Percentiles rank a stretch among this genome's conserved stretches.
These are phyloP conservation scores for Hiodon tergisus DNA, from an alignment of 2,113 vertebrate genomes.

Conservation along the genomic window DNA sequence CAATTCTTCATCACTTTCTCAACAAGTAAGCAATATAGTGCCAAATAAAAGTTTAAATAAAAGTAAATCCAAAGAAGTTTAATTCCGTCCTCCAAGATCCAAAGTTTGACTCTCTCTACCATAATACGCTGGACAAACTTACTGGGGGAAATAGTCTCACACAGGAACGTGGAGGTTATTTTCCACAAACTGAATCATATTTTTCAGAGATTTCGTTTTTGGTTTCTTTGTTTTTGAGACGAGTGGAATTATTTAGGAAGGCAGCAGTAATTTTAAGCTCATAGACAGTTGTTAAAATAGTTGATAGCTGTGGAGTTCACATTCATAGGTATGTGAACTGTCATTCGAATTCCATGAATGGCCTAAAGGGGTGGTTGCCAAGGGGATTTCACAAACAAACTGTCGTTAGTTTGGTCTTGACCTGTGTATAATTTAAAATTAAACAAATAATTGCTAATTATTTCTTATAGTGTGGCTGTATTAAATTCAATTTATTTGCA, in stretches of 20 bases:
- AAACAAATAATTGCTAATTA: conserved; percentile 45
- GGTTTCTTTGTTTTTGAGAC: too few species aligned
- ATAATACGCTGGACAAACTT: conserved; percentile 28
- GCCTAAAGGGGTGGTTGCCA: conserved; percentile 72
- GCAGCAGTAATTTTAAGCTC: conserved; percentile 24
- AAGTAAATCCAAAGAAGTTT: conserved; percentile 59
- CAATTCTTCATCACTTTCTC: conserved; percentile 38
- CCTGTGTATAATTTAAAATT: conserved; percentile 56
- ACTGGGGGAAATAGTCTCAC: conserved; percentile 19
- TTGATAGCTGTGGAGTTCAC: conserved; percentile 42
- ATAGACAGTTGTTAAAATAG: conserved; percentile 2
- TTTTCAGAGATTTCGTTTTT: too few species aligned
- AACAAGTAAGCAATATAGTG: conserved; percentile 30
- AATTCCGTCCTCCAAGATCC: conserved; percentile 56
- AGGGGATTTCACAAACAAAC: conserved; percentile 74
- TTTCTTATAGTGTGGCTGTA: conserved; percentile 12
- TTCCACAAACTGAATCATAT: too few species aligned
- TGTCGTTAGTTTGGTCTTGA: conserved; percentile 61
- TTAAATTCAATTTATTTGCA: conserved; percentile 17
- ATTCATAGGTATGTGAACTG: conserved; percentile 53
- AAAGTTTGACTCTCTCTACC: conserved; percentile 36
- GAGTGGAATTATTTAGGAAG: conserved; percentile 24
- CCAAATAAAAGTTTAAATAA: conserved; percentile 31
- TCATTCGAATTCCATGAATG: conserved; percentile 60
- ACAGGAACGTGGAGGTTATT: not conserved